Evolutionary conservation across 2,888 invertebrate species (phyloP).

Genomic region (Lysandra bellargus): DNA sequence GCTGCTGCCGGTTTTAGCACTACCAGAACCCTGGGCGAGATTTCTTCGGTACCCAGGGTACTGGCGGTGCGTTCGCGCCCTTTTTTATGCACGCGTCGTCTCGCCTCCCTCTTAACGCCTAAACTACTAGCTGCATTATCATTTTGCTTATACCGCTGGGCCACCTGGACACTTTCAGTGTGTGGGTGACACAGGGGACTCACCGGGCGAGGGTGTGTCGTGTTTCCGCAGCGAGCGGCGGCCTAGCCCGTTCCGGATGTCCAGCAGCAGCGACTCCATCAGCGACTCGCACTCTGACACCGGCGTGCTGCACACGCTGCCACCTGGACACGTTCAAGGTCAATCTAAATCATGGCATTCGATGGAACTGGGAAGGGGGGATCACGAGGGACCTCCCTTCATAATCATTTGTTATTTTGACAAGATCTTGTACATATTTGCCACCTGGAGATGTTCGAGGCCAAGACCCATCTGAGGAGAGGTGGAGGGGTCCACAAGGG

Average conservation of each 20-base stretch:
- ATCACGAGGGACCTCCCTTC: no score
- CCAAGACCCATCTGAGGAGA: background rate
- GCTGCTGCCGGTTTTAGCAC: no score
- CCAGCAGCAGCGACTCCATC: slow-evolving; percentile 89
- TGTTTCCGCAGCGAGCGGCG: slow-evolving; percentile 69
- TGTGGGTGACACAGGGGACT: slow-evolving; percentile 30
- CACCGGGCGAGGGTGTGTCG: slow-evolving; percentile 69
- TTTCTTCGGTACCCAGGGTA: no score
- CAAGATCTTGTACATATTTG: slow-evolving; percentile 43
- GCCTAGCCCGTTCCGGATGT: slow-evolving; percentile 84
- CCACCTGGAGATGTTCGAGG: slow-evolving; percentile 49
- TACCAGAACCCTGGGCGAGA: no score
- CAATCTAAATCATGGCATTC: background rate
- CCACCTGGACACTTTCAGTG: slow-evolving; percentile 49
- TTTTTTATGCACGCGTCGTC: no score
- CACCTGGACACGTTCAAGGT: slow-evolving; percentile 46
- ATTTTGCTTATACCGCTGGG: no score
- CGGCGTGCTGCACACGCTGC: slow-evolving; percentile 85
- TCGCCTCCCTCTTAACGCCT: no score
- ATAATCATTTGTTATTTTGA: no score
- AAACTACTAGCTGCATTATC: no score
- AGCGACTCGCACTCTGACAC: slow-evolving; percentile 87
- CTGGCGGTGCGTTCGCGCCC: no score
- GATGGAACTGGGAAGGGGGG: no score
- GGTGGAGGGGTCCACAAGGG: no score